Base-by-base conservation (phyloP, 2,888 invertebrate species). In the Ephialtes manifestator region DNA sequence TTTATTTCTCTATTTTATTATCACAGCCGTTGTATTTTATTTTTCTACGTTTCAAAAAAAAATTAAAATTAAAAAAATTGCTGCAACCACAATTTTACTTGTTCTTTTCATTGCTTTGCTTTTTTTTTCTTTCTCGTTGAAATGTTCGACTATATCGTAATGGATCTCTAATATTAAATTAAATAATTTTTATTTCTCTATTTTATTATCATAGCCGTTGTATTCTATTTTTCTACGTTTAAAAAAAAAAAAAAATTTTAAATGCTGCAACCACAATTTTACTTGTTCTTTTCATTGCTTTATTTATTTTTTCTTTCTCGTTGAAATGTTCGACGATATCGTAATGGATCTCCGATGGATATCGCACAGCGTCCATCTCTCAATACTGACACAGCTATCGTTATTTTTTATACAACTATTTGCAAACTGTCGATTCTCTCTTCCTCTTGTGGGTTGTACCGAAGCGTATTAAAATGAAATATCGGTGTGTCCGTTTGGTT, bases 401-500 rank as follows among this genome's bases (percentile, higher is more conserved):
- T 67, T 51, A 67, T 55, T 67, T 58, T 77, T 58, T 71, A 67
- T 68, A 58, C 43, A n/a, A 46, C 67, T 75, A 63, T 81, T 81
- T 76, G 58, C 70, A 60, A 46, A 75, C 70, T 70, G 60, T 60
- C 70, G 35, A 28, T 68, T 81, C 48, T 24, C 60, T 51, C 53
- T 75, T 48, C 39, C 55, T 48, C 75, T 43, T n/a, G 11, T 24
- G 65, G 35, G 39, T 10, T 63, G 65, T 55, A 70, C 70, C 63
- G 76, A 72, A 76, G 71, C 84, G 70, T 81, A 72, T 81, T 81
- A 77, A 81, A 84, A 80, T 84, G 80, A 81, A 84, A 81, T 84
- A 84, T 84, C 80, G 72, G 72, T 51, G 43, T 60, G 76, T 84
- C 84, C 81, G 81, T 84, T 77, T n/a, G 80, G 80, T 72, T 84